phyloP scores from a whole-genome alignment of 2,888 invertebrate genomes.

The Drosophila fungiperda region DNA sequence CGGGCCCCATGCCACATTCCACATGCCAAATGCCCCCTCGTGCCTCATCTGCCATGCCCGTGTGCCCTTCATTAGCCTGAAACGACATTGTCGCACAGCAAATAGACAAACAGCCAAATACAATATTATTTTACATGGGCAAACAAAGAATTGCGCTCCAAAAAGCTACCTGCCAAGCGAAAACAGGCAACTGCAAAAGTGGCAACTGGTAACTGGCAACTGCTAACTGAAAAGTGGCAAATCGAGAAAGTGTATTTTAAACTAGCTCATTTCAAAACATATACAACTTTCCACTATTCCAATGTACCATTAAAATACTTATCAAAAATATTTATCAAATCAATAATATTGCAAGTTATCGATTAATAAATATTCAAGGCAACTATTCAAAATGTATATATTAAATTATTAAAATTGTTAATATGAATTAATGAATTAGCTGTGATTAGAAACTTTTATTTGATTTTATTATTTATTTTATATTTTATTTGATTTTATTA shows the following conservation, averaged over 20 bases:
- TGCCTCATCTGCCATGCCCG: not conserved
- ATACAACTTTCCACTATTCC: not conserved
- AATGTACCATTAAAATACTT: too few relatives aligned
- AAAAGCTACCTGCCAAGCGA: not conserved
- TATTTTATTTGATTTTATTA: too few relatives aligned
- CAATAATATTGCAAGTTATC: too few relatives aligned
- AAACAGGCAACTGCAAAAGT: not conserved
- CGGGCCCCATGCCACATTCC: not conserved
- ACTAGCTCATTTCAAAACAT: not conserved
- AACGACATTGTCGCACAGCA: constrained; percentile 46
- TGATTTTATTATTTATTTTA: too few relatives aligned
- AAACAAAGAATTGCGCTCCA: constrained; percentile 50
- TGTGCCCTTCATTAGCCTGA: constrained; percentile 64
- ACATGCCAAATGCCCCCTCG: not conserved
- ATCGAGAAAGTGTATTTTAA: not conserved
- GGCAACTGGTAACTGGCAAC: not conserved
- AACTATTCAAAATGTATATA: not conserved
- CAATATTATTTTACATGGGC: constrained; percentile 71
- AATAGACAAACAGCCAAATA: constrained; percentile 52
- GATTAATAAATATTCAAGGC: too few relatives aligned
- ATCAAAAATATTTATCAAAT: too few relatives aligned
- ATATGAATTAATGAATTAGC: not conserved
- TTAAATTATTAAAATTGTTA: not conserved
- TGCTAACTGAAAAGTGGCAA: not conserved
- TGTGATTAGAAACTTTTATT: not conserved